Percentiles rank a stretch among this genome's conserved stretches.
These are phyloP conservation scores for Lochmaea crataegi DNA, from an alignment of 2,888 invertebrate genomes.

Conservation along the genomic window DNA sequence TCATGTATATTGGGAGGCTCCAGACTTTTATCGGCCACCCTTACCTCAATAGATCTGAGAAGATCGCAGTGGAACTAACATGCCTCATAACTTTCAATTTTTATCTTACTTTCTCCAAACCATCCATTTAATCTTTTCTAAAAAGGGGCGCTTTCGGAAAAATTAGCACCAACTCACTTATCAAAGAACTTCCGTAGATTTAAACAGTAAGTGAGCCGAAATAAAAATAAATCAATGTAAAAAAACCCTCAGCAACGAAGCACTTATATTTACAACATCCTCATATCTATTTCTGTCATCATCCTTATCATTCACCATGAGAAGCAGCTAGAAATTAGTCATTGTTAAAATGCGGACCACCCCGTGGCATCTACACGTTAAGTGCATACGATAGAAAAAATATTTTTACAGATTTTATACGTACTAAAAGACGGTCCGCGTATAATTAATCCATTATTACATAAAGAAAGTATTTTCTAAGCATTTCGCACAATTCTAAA, in stretches of 20 bases:
- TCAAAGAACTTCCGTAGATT: neutral
- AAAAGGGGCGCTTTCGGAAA: too few relatives aligned
- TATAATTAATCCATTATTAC: constrained; percentile 7
- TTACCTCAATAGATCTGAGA: too few relatives aligned
- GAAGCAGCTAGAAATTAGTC: constrained; percentile 2
- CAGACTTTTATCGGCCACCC: too few relatives aligned
- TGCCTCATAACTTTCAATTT: too few relatives aligned
- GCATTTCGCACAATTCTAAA: constrained; percentile 18
- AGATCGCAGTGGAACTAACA: too few relatives aligned
- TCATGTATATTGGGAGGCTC: too few relatives aligned
- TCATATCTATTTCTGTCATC: constrained; percentile 2
- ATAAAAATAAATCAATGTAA: neutral
- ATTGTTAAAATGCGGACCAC: constrained; percentile 1
- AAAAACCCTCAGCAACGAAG: neutral
- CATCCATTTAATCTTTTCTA: too few relatives aligned
- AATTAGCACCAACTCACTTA: too few relatives aligned
- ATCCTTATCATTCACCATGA: neutral
- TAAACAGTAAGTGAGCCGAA: neutral
- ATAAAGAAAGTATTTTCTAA: constrained; percentile 15
- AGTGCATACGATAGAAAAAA: constrained; percentile 5
- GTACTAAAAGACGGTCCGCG: neutral
- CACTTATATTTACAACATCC: constrained; percentile 1
- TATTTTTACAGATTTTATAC: constrained; percentile 3
- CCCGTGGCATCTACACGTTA: neutral
- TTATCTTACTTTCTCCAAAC: too few relatives aligned